Evolutionary conservation across 2,888 invertebrate species (phyloP).

Genomic region (Microdon myrmicae): DNA sequence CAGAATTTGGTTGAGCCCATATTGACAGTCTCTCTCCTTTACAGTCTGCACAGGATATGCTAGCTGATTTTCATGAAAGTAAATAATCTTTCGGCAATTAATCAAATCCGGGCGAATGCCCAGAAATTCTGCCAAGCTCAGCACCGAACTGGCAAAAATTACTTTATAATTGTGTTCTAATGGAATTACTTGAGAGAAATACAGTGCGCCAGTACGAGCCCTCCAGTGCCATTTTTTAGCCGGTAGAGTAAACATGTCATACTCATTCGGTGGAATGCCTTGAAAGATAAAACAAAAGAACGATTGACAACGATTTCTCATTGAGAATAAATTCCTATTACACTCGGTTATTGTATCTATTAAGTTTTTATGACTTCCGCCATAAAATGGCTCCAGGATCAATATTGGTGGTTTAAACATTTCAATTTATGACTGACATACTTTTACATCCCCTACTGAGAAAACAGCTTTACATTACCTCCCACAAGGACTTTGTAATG

Average conservation of each 20-base stretch:
- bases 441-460: too few species aligned
- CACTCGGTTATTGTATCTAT: conserved; percentile 69
- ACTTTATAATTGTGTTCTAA: conserved; percentile 68
- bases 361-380: conserved; percentile 78
- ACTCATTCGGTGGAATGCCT: conserved; percentile 63
- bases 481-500: too few species aligned
- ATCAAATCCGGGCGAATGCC: conserved; percentile 75
- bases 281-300: conserved; percentile 17
- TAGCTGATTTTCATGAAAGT: conserved; percentile 83
- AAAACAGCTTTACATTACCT: too few species aligned
- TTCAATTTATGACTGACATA: neutral
- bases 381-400: conserved; percentile 77
- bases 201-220: conserved; percentile 75
- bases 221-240: conserved; percentile 85
- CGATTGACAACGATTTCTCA: conserved; percentile 27
- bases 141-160: conserved; percentile 75
- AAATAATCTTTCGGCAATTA: conserved; percentile 73
- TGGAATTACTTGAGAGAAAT: conserved; percentile 73
- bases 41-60: conserved; percentile 75
- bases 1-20: conserved; percentile 79
- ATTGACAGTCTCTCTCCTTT: conserved; percentile 78
- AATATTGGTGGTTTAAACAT: conserved; percentile 65
- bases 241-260: conserved; percentile 70
- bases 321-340: conserved; percentile 50
- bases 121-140: conserved; percentile 76